Percentiles rank a stretch among this genome's conserved stretches.
Conservation (phyloP, 2,888 invertebrate species). For the Chironomus riparius region DNA sequence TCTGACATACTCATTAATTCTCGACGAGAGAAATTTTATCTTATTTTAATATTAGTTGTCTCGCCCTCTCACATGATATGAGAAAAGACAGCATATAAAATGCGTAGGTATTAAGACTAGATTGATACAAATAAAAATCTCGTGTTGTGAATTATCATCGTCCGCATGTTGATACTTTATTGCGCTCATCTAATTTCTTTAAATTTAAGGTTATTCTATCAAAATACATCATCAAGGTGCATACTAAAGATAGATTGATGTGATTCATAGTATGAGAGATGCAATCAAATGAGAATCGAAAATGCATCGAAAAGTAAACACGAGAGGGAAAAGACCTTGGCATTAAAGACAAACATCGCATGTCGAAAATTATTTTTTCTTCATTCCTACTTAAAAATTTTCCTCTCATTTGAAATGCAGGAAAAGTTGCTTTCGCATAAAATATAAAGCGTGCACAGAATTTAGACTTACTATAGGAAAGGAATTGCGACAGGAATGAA, state of each 20-base stretch:
- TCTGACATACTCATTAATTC: too few species aligned
- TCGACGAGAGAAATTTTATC: too few species aligned
- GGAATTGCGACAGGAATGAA: too few species aligned
- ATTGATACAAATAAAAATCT: background rate
- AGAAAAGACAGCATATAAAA: too few species aligned
- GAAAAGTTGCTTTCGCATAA: too few species aligned
- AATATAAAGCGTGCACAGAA: too few species aligned
- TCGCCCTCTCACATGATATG: too few species aligned
- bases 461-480: too few species aligned
- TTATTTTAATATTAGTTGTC: too few species aligned
- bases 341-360: constrained; percentile 6
- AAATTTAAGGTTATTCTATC: background rate
- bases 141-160: background rate
- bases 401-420: background rate
- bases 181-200: too few species aligned
- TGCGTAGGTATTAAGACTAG: background rate
- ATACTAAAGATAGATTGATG: background rate
- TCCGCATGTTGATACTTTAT: too few species aligned
- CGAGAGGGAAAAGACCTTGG: constrained; percentile 5
- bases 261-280: background rate
- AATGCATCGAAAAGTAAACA: background rate
- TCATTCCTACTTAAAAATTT: background rate
- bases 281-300: background rate
- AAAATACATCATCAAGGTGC: background rate
- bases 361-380: background rate